Evolutionary conservation across 1,140 invertebrate genomes (phyloP), one percentile per base, ranked within the genome.

Genomic region (Triops longicaudatus): DNA sequence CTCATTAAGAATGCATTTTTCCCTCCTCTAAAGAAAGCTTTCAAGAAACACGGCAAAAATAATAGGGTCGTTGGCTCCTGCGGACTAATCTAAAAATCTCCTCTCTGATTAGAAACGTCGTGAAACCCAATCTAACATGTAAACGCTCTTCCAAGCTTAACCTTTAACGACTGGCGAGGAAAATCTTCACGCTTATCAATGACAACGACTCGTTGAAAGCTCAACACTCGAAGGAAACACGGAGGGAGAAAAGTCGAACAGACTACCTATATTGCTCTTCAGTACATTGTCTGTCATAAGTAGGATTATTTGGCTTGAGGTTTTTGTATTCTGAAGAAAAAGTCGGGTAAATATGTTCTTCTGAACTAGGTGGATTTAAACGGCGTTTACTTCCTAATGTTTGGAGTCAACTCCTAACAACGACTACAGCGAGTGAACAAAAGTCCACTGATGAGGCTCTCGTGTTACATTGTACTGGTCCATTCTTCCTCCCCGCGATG

Each of bases 81-180:
- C 50, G n/a, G 22, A 63, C 50, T 63, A 9, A 22, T 17, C 22
- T 17, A 1, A 63, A 63, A 63, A n/a, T n/a, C n/a, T n/a, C 1
- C 50, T 63, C 50, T 0, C 50, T 17, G 50, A 22, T 63, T 63
- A 22, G 14, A 63, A 22, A 63, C 50, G 17, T n/a, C 9, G 22
- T 63, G 4, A 17, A 63, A 63, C 14, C 22, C 50, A 63, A 63
- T 63, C n/a, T 22, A 63, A 63, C 50, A 63, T 63, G 50, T 63
- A 63, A 63, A 63, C 22, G 50, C 50, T 63, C 22, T 63, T 63
- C 31, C 50, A 63, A 63, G 50, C 50, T 63, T 22, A 63, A 63
- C 14, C 50, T 22, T 22, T 63, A 63, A 63, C 50, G 50, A 63
- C n/a, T 63, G 50, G 50, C 7, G 22, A 63, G n/a, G 22, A 63